Conservation (phyloP, 2,888 invertebrate genomes). For the Xanthorhoe spadicearia region DNA sequence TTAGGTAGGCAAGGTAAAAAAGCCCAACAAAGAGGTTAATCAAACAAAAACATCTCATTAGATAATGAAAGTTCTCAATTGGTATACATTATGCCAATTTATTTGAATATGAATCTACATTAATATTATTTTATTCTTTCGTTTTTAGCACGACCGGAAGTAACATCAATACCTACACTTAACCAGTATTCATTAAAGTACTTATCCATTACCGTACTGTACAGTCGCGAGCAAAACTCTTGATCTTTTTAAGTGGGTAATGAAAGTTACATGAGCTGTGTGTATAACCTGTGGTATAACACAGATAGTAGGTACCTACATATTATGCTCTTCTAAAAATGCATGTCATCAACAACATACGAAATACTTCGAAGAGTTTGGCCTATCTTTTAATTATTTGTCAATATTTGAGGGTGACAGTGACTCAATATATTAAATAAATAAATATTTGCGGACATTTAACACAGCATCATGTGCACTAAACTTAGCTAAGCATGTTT, state of each 20-base stretch:
- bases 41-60: not conserved
- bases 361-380: too few species aligned
- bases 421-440: too few species aligned
- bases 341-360: not conserved
- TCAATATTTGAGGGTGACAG: too few species aligned
- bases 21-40: too few species aligned
- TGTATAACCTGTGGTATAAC: too few species aligned
- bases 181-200: constrained; percentile 10
- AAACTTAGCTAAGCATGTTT: too few species aligned
- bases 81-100: not conserved
- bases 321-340: not conserved
- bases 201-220: constrained; percentile 11
- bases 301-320: too few species aligned
- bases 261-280: not conserved
- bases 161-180: constrained; percentile 14
- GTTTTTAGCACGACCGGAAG: constrained; percentile 17
- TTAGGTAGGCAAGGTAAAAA: too few species aligned
- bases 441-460: too few species aligned
- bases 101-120: not conserved
- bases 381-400: too few species aligned
- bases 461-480: too few species aligned
- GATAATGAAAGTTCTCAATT: not conserved
- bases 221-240: constrained; percentile 17
- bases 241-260: not conserved
- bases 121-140: constrained; percentile 4